phyloP scores from a whole-genome alignment of 2,113 vertebrate genomes.

The Callipepla squamata region DNA sequence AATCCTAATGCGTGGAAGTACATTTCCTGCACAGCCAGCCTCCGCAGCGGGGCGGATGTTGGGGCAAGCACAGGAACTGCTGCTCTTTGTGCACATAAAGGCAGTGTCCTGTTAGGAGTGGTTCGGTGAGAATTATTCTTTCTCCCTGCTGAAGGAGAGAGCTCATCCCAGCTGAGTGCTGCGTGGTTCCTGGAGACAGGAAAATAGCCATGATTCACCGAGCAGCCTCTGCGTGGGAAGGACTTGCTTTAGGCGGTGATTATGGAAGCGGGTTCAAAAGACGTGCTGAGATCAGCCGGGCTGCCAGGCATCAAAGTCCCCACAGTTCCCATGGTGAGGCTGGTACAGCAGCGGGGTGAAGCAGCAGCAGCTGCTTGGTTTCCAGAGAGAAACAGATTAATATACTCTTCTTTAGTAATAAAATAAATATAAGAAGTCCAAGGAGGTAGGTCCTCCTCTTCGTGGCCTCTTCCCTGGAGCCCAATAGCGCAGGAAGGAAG shows the following conservation, averaged over 20 bases:
- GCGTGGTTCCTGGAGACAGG: background rate
- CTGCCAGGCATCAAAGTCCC: conserved; percentile 6
- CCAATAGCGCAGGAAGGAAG: conserved; percentile 15
- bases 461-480: rapidly evolving
- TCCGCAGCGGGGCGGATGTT: background rate
- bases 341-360: background rate
- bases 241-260: background rate
- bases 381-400: background rate
- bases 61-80: conserved; percentile 38
- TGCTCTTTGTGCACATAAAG: background rate
- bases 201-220: background rate
- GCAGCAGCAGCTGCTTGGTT: background rate
- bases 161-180: background rate
- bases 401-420: background rate
- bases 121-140: background rate
- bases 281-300: conserved; percentile 4
- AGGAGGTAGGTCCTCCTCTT: background rate
- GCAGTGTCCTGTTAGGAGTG: background rate
- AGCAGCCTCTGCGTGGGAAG: background rate
- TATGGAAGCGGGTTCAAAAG: conserved; percentile 32
- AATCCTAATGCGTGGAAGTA: background rate
- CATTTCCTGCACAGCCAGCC: background rate
- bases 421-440: background rate
- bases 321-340: background rate
- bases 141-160: background rate